Base-by-base conservation (phyloP, 2,888 invertebrate species). In the Meghimatium bilineatum region DNA sequence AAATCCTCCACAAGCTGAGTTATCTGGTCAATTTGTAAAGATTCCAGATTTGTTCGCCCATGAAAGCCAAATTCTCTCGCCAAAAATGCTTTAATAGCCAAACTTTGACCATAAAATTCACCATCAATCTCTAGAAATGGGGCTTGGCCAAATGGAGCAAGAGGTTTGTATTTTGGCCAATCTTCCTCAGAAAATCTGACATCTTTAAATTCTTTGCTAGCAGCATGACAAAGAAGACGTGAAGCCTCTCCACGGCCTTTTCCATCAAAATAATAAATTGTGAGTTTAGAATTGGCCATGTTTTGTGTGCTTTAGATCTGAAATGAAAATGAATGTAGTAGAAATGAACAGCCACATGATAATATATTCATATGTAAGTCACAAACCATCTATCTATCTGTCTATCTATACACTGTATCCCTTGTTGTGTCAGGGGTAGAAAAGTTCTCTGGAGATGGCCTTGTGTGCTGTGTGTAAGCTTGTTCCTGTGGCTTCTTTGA, bases 41-140 rank as follows among this genome's bases (percentile, higher is more conserved):
- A 76, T n/a, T 88, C 88, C 60, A 83, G n/a, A 74, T 78, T 83
- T 44, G 80, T 72, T 26, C 83, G 78, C 5, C 87, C 88, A 52
- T 83, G 69, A 38, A 87, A 85, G 75, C 86, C 87, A 60, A 80
- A 80, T 23, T 83, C 82, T 23, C 85, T 74, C 14, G 85, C 85
- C 72, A 85, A 75, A 36, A 36, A 85, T 20, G 49, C 29, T 49
- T 83, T 75, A n/a, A 85, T 83, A 32, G 85, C 85, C 32, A 71
- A 17, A n/a, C 77, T 80, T 49, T 85, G 80, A 26, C 44, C 80
- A 44, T 69, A 83, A 1, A 3, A 32, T n/a, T 76, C 67, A 14
- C 85, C 85, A 29, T 85, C 83, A 8, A 85, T 72, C 52, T 80
- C 80, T 32, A 85, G 38, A 23, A 72, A 29, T n/a, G 85, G 85